Base-by-base conservation (phyloP, 2,797 vertebrate species). In the Spinus pinus region DNA sequence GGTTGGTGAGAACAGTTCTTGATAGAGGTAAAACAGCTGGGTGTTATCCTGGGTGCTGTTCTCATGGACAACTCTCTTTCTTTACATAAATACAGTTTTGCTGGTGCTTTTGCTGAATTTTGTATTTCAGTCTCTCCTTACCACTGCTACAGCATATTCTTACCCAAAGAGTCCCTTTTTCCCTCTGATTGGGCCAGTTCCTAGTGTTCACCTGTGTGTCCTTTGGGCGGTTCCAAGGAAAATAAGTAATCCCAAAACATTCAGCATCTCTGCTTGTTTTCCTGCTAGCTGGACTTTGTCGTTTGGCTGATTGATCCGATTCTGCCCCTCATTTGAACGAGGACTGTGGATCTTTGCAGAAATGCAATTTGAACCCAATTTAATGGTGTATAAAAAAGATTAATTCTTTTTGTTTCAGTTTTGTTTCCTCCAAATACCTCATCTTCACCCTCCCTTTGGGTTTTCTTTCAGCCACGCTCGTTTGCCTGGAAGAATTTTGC, bases 401-500 rank as follows among this genome's bases (percentile, higher is more conserved):
- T 4, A 60, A 10, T 27, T 47, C 49, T 54, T 27, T 47, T 20
- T 27, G 11, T 73, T 60, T 25, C 0, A 0, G 56, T 73, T 93
- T 58, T 62, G 2, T 50, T 93, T 91, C 72, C 47, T 74, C 54
- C 44, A 33, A 70, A 44, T 79, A 56, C 65, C 83, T 79, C 61
- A 1, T 24, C 39, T 70, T 85, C 67, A 10, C 37, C 3, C 50
- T 94, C 88, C 83, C 87, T 85, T 37, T 79, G 80, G 53, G 70
- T 66, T 69, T 19, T 73, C 61, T 84, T 79, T 87, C 47, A 71
- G 61, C 53, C 56, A 2, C 16, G 2, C 65, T 77, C 4, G 0
- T 74, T 93, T 93, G 46, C 77, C 60, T 6, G 7, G 42, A 91
- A 94, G 81, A 87, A 65, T 86, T 89, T 80, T 85, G 74, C 69